Percentiles rank a stretch among this genome's conserved stretches.
Conservation (phyloP, 2,797 vertebrate species). For the Gobio occitaniae region DNA sequence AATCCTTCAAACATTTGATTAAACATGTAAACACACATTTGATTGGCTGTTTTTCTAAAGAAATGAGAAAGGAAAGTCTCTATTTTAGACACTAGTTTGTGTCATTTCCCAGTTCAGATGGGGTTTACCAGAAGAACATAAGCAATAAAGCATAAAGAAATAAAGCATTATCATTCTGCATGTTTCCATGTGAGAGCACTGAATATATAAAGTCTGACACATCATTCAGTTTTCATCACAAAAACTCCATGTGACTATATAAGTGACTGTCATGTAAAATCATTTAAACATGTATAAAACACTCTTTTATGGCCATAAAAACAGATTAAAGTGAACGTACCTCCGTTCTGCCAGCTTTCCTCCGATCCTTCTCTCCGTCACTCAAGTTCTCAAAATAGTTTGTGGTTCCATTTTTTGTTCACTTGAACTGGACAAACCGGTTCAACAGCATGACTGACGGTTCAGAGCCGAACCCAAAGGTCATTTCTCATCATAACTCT, state of each 20-base stretch:
- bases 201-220: neutral
- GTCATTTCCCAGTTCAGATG: neutral
- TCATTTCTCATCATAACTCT: neutral
- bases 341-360: neutral
- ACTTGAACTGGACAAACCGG: constrained; percentile 57
- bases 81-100: neutral
- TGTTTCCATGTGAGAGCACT: neutral
- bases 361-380: constrained; percentile 8
- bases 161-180: neutral
- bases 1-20: neutral
- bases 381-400: constrained; percentile 52
- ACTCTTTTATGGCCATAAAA: neutral
- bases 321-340: neutral
- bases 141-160: neutral
- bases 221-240: neutral
- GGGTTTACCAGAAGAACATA: neutral
- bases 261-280: neutral
- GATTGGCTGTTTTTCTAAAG: neutral
- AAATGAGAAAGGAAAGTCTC: neutral
- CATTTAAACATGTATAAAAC: neutral
- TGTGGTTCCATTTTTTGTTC: constrained; percentile 41
- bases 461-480: constrained; percentile 15
- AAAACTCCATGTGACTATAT: neutral
- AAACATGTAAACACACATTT: neutral
- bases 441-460: constrained; percentile 17